phyloP scores from a whole-genome alignment of 1,140 invertebrate genomes.

The Zeugodacus cucurbitae region DNA sequence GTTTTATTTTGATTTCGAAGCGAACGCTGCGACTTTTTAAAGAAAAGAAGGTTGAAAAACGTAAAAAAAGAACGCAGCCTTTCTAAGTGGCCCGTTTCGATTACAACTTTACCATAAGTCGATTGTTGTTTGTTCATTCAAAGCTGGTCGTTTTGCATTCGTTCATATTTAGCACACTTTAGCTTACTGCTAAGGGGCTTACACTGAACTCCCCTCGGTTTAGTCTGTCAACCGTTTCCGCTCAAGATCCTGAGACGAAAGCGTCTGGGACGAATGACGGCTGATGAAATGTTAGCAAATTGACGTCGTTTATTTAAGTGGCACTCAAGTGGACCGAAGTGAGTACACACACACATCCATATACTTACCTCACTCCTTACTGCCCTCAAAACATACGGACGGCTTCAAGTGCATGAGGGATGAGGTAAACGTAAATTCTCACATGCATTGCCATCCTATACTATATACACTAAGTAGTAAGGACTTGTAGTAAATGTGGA shows the following conservation, averaged over 20 bases:
- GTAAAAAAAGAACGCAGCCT: background rate
- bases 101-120: slow-evolving; percentile 22
- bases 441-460: slow-evolving; percentile 2
- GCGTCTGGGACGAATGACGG: slow-evolving; percentile 9
- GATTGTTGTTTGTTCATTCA: background rate
- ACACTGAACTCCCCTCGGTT: background rate
- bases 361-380: background rate
- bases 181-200: background rate
- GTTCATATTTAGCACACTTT: slow-evolving; percentile 19
- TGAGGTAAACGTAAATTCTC: slow-evolving; percentile 7
- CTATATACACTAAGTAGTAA: background rate
- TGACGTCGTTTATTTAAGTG: slow-evolving; percentile 36
- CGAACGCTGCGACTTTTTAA: background rate
- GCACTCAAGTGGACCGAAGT: slow-evolving; percentile 4
- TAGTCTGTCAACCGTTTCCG: background rate
- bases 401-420: background rate
- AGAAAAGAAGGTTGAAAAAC: background rate
- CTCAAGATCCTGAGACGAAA: background rate
- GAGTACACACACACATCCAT: background rate
- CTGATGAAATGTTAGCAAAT: slow-evolving; percentile 24
- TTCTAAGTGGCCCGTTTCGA: slow-evolving; percentile 14
- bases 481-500: background rate
- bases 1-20: background rate
- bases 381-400: background rate
- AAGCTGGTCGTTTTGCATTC: background rate